A percentile compares a stretch with the other conserved stretches of the same genome.
Evolutionary conservation across 1,140 invertebrate species (phyloP).

Genomic region (Neuroterus valhalla): DNA sequence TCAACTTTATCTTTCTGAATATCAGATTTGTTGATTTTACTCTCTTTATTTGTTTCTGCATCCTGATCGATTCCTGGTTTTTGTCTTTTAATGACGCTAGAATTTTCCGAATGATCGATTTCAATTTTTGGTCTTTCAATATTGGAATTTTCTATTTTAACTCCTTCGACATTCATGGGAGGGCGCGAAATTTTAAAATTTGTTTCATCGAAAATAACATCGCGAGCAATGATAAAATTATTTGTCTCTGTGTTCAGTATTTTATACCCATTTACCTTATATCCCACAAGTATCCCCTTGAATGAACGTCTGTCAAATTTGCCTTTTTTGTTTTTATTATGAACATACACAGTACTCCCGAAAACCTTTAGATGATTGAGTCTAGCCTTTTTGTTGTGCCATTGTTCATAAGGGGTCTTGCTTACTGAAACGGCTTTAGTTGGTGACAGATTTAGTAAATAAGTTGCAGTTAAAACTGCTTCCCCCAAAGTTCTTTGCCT

Average conservation of each 20-base stretch:
- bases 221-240: no score
- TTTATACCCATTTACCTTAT: conserved; percentile 71
- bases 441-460: no score
- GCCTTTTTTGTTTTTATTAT: conserved; percentile 64
- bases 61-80: not conserved
- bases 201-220: no score
- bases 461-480: conserved; percentile 65
- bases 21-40: not conserved
- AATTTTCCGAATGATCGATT: no score
- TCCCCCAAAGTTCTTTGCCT: no score
- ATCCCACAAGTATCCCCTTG: conserved; percentile 68
- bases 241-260: conserved; percentile 61
- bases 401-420: no score
- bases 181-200: no score
- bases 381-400: conserved; percentile 61
- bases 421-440: no score
- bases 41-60: not conserved
- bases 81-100: no score
- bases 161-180: conserved; percentile 15
- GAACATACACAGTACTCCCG: conserved; percentile 67
- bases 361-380: conserved; percentile 71
- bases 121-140: no score
- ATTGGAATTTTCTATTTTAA: conserved; percentile 1
- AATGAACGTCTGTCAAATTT: conserved; percentile 70
- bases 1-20: not conserved